Evolutionary conservation across 2,888 invertebrate genomes (phyloP), one percentile per base, ranked within the genome.

Genomic region (Agelastica alni): DNA sequence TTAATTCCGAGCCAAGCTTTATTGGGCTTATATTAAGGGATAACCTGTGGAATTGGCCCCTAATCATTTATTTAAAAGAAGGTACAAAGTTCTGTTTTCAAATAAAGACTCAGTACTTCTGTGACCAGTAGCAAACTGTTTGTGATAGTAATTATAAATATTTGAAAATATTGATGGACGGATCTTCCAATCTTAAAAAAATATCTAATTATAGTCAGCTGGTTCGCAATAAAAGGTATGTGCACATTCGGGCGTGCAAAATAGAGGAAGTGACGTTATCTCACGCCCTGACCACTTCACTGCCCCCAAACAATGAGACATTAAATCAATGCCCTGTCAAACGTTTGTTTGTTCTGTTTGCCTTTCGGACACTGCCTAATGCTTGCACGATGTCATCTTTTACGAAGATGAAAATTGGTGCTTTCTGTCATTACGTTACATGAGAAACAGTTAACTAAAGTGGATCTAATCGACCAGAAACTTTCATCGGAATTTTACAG

Each of bases 261-360:
- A 69, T 64, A 62, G 56, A 71, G 74, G 74, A 74, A 73, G 71
- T 72, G 72, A 72, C 73, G 72, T 67, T 63, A 69, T 71, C 70
- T 67, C 73, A 70, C 74, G 73, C 74, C 74, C 72, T 73, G 65
- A 66, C 67, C 74, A 74, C 73, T 72, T 70, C 69, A 71, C 59
- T 76, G 75, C 69, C 58, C 68, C 67, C 65, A 70, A 74, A 76
- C 75, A 76, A 76, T 76, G 62, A 64, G 65, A 65, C 66, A 72
- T 71, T 75, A 75, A 74, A 75, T 75, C 74, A 75, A 67, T 62
- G 66, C 59, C 63, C 62, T 69, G 70, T 71, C 72, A 70, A 71
- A 70, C 47, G 47, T 47, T 54, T 28, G 44, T 65, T 61, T 20
- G 22, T 36, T 14, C 49, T 31, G 42, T 42, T 51, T 43, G 46